Percentiles rank a stretch among this genome's conserved stretches.
Evolutionary conservation across 2,113 vertebrate species (phyloP).

Genomic region (Gnathonemus echidnorhynchus): DNA sequence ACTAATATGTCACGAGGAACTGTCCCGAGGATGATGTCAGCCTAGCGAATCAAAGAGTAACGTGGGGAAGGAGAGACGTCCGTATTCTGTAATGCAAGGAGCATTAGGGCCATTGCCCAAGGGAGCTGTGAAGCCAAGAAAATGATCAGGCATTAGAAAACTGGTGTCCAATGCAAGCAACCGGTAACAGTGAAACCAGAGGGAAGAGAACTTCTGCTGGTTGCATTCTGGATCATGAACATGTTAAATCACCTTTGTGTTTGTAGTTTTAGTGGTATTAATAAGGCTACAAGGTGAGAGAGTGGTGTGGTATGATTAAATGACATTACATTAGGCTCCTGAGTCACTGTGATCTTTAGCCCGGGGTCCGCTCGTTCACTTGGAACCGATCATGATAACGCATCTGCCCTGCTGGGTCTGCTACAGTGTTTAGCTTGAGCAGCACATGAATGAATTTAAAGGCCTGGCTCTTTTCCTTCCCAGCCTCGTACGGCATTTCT

Average conservation of each 20-base stretch:
- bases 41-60: not conserved
- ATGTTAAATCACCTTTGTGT: not conserved
- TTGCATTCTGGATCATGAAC: not conserved
- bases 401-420: not conserved
- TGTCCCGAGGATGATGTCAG: not conserved
- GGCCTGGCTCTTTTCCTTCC: not conserved
- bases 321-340: not conserved
- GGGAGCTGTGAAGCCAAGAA: not conserved
- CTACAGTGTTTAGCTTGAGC: not conserved
- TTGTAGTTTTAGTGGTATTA: not conserved
- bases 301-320: not conserved
- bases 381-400: not conserved
- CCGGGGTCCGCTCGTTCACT: not conserved
- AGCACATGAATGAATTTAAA: not conserved
- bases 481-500: not conserved
- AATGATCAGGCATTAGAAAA: not conserved
- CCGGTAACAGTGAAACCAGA: not conserved
- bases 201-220: not conserved
- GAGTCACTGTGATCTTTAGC: not conserved
- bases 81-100: not conserved
- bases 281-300: not conserved
- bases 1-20: not conserved
- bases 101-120: no score
- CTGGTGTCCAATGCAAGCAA: not conserved
- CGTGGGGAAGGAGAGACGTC: not conserved